A percentile compares a stretch with the other conserved stretches of the same genome.
Evolutionary conservation across 2,797 vertebrate genomes (phyloP).

Genomic region (Acestrorhynchus altus): DNA sequence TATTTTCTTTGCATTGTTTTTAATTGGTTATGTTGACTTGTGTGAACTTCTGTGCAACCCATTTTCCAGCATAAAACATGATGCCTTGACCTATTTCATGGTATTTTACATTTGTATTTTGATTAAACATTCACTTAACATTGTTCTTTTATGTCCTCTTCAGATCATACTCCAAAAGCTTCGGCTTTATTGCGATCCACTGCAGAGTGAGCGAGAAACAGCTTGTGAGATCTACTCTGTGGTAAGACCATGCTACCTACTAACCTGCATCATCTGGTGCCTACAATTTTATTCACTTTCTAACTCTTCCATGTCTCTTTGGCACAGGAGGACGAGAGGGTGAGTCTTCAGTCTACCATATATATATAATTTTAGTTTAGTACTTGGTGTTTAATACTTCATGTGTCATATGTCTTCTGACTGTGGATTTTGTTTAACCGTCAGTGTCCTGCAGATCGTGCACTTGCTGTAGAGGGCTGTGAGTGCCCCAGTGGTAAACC

Average conservation of each 20-base stretch:
- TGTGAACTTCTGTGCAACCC: no score
- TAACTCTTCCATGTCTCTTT: conserved; percentile 39
- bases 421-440: background rate
- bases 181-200: conserved; percentile 71
- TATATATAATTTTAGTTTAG: background rate
- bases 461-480: conserved; percentile 53
- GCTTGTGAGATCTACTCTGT: conserved; percentile 73
- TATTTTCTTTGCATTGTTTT: no score
- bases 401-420: background rate
- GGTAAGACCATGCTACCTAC: conserved; percentile 55
- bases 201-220: conserved; percentile 70
- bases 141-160: background rate
- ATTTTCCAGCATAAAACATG: no score
- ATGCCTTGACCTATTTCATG: no score
- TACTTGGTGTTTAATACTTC: background rate
- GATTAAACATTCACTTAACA: background rate
- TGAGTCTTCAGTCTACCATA: conserved; percentile 54
- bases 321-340: conserved; percentile 69
- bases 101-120: background rate
- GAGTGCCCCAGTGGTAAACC: conserved; percentile 67
- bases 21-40: no score
- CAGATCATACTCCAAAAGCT: conserved; percentile 72
- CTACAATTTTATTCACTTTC: background rate
- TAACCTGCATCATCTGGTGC: background rate
- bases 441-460: conserved; percentile 67